These are phyloP conservation scores for Acinonyx jubatus DNA, from an alignment of 2,113 vertebrate species.

Conservation along the genomic window DNA sequence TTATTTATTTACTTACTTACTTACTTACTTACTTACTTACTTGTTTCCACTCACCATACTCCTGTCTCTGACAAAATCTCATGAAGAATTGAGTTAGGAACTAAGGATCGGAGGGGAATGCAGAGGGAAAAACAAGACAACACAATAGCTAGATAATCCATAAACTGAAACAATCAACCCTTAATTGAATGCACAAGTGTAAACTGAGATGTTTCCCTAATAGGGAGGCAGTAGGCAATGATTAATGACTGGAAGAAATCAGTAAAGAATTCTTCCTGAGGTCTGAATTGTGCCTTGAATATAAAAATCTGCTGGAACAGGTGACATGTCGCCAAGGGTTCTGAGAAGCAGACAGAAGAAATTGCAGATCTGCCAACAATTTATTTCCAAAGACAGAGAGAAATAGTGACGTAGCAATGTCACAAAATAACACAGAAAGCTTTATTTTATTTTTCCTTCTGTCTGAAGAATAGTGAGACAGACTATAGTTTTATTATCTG, in stretches of 20 bases:
- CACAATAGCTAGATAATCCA: constrained; percentile 28
- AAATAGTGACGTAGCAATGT: constrained; percentile 62
- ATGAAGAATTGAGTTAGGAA: constrained; percentile 15
- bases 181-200: constrained; percentile 64
- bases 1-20: too few relatives aligned
- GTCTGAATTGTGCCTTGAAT: constrained; percentile 71
- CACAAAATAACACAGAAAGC: constrained; percentile 50
- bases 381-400: constrained; percentile 74
- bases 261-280: constrained; percentile 63
- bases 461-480: constrained; percentile 54
- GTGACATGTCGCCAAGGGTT: constrained; percentile 67
- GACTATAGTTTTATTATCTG: constrained; percentile 68
- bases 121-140: neutral
- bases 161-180: constrained; percentile 47
- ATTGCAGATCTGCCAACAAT: constrained; percentile 65
- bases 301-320: constrained; percentile 68
- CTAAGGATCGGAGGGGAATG: neutral
- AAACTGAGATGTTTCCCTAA: neutral
- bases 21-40: neutral
- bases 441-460: neutral
- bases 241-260: constrained; percentile 73
- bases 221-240: constrained; percentile 56
- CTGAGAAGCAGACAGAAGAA: constrained; percentile 66
- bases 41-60: neutral
- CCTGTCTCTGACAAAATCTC: neutral